Evolutionary conservation across 2,888 invertebrate genomes (phyloP).

Genomic region (Rotaria sp.): DNA sequence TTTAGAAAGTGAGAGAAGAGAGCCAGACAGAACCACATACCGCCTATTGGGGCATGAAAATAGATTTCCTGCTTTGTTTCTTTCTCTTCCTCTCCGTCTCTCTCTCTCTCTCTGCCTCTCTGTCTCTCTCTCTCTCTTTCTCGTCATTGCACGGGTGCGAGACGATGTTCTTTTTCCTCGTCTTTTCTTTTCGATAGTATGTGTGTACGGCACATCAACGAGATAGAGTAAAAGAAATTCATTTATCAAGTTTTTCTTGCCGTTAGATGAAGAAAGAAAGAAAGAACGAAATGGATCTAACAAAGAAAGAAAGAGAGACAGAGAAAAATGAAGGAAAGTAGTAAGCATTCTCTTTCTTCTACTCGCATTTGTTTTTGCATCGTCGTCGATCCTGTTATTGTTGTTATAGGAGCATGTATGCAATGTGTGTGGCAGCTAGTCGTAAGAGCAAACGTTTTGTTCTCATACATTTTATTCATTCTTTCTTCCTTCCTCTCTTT

Average conservation of each 20-base stretch:
- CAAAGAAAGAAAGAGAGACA: neutral
- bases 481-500: neutral
- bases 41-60: neutral
- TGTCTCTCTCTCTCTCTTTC: neutral
- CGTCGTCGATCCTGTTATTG: conserved; percentile 1
- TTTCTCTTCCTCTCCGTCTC: neutral
- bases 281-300: neutral
- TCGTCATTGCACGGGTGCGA: neutral
- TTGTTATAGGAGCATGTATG: conserved; percentile 19
- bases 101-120: neutral
- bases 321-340: neutral
- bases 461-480: neutral
- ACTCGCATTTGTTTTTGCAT: neutral
- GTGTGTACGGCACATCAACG: neutral
- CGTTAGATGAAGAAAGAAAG: neutral
- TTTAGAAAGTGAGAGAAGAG: conserved; percentile 9
- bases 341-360: neutral
- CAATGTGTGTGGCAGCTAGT: neutral
- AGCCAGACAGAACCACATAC: conserved; percentile 9
- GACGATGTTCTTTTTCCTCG: neutral
- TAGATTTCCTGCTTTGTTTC: conserved; percentile 27
- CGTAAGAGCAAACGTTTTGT: neutral
- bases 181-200: neutral
- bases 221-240: conserved; percentile 4
- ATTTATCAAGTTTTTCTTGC: conserved; percentile 18